These are phyloP conservation scores for Scaptomyza pallida DNA, from an alignment of 1,140 invertebrate genomes.

Conservation along the genomic window DNA sequence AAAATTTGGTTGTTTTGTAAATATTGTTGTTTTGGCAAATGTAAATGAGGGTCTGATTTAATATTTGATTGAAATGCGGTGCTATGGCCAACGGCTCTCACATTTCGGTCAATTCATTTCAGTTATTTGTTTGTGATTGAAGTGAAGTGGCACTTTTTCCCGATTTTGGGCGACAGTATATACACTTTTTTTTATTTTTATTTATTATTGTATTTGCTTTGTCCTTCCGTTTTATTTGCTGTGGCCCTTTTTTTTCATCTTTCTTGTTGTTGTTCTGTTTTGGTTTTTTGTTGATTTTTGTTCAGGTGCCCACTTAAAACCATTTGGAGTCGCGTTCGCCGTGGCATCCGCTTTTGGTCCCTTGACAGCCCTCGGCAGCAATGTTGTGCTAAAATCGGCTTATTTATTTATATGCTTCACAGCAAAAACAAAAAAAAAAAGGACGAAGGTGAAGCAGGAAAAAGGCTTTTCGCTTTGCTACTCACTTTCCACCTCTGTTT, in stretches of 20 bases:
- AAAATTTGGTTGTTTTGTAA: background rate
- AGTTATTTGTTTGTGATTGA: constrained; percentile 36
- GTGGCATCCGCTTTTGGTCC: constrained; percentile 42
- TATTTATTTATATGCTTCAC: constrained; percentile 73
- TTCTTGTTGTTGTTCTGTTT: constrained; percentile 47
- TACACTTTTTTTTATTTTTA: constrained; percentile 49
- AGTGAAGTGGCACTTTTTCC: constrained; percentile 62
- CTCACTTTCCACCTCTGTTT: background rate
- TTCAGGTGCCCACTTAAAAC: constrained; percentile 58
- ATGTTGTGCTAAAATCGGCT: constrained; percentile 63
- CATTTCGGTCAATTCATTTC: constrained; percentile 52
- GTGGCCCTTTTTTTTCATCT: constrained; percentile 43
- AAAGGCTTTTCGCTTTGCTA: constrained; percentile 49
- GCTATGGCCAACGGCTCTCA: constrained; percentile 29
- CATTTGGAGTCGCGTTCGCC: constrained; percentile 32
- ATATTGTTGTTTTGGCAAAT: background rate
- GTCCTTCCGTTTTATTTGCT: constrained; percentile 54
- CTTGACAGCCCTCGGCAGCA: constrained; percentile 39
- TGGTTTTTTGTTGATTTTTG: constrained; percentile 25
- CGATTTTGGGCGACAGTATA: constrained; percentile 45
- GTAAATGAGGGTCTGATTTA: constrained; percentile 52
- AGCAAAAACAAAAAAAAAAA: constrained; percentile 2
- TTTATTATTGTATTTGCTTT: constrained; percentile 68
- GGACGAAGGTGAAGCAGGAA: constrained; percentile 30
- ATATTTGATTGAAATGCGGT: constrained; percentile 44